Conservation (phyloP, 2,113 vertebrate genomes). For the Notarius lentiginosus region DNA sequence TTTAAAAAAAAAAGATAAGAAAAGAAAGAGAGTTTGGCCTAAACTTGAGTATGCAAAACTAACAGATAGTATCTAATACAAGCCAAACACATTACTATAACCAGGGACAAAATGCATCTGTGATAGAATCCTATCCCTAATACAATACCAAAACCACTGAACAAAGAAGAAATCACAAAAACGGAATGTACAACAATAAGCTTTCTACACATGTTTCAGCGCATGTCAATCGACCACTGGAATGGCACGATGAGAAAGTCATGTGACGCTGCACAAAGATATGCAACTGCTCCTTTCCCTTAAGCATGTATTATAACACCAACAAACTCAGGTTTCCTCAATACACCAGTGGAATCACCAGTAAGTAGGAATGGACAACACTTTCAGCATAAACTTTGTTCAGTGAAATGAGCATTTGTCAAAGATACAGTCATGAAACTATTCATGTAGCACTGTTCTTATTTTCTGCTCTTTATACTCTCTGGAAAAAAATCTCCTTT, state of each 20-base stretch:
- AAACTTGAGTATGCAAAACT: constrained; percentile 3
- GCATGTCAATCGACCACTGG: constrained; percentile 51
- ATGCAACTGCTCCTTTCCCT: constrained; percentile 51
- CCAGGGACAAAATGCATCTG: constrained; percentile 4
- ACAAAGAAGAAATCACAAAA: neutral
- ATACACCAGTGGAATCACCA: constrained; percentile 34
- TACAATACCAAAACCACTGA: neutral
- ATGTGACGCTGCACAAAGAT: constrained; percentile 42
- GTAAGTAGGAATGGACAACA: constrained; percentile 12
- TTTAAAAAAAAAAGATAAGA: neutral
- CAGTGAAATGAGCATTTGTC: constrained; percentile 41
- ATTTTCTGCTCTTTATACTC: constrained; percentile 56
- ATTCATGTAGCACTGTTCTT: constrained; percentile 52
- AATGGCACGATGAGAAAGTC: constrained; percentile 36
- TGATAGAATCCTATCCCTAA: neutral
- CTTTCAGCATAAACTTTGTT: constrained; percentile 41
- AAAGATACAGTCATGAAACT: constrained; percentile 43
- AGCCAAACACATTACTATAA: neutral
- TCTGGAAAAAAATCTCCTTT: constrained; percentile 47
- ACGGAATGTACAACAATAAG: constrained; percentile 34
- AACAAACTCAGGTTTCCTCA: constrained; percentile 61
- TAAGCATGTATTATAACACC: constrained; percentile 41
- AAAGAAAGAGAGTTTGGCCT: constrained; percentile 13
- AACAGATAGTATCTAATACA: neutral
- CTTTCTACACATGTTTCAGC: constrained; percentile 10